Evolutionary conservation across 2,888 invertebrate species (phyloP).

Genomic region (Drosophila maculinotata): DNA sequence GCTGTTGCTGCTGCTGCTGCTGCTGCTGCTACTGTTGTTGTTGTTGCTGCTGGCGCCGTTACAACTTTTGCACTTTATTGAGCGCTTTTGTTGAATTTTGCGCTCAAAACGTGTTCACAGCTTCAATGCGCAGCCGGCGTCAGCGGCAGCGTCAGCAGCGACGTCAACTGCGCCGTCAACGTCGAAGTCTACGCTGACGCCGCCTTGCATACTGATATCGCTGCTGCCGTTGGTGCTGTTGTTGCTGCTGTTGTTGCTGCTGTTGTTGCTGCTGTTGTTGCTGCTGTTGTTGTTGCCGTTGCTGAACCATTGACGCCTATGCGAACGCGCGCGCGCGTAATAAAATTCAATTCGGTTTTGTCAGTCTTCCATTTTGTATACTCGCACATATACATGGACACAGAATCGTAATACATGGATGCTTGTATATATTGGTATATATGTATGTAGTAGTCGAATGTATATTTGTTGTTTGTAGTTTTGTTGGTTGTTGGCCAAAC

Average conservation of each 20-base stretch:
- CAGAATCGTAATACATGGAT: background rate
- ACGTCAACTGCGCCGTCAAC: background rate
- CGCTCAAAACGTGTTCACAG: constrained; percentile 65
- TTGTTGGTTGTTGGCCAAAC: constrained; percentile 43
- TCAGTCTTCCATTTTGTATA: constrained; percentile 33
- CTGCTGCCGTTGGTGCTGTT: constrained; percentile 14
- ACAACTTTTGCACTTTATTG: constrained; percentile 70
- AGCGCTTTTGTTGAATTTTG: constrained; percentile 57
- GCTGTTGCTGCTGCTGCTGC: constrained; percentile 8
- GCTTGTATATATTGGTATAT: background rate
- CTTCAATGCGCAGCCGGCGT: constrained; percentile 21
- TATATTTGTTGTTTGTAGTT: constrained; percentile 13
- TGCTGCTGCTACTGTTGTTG: constrained; percentile 15
- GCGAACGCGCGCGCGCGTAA: constrained; percentile 41
- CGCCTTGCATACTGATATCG: constrained; percentile 49
- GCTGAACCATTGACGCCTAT: constrained; percentile 31
- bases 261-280: background rate
- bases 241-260: constrained; percentile 7
- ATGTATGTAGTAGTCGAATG: background rate
- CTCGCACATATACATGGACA: background rate
- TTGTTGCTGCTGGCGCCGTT: constrained; percentile 15
- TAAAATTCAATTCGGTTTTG: constrained; percentile 67
- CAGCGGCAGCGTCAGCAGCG: background rate
- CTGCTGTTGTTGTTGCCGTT: constrained; percentile 17
- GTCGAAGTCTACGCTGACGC: constrained; percentile 24